These are phyloP conservation scores for Etheostoma cragini DNA, from an alignment of 2,113 vertebrate genomes.

Conservation along the genomic window DNA sequence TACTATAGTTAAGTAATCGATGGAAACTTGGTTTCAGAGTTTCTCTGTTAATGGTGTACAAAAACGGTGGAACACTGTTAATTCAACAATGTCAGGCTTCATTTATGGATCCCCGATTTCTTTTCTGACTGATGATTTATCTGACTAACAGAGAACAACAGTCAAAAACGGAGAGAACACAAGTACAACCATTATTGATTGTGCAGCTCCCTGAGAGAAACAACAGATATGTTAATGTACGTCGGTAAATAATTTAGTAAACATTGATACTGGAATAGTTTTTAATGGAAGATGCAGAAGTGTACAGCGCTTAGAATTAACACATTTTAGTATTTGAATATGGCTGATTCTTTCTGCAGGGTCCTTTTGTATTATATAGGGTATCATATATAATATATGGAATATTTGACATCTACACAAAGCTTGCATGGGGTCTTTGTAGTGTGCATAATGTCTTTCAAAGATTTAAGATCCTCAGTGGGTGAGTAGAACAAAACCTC, in stretches of 20 bases:
- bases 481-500: slow-evolving; percentile 44
- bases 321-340: slow-evolving; percentile 1
- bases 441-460: slow-evolving; percentile 37
- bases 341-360: not conserved
- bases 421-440: slow-evolving; percentile 31
- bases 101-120: slow-evolving; percentile 33
- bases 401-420: slow-evolving; percentile 46
- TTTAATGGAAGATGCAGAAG: slow-evolving; percentile 11
- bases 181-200: slow-evolving; percentile 51
- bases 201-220: slow-evolving; percentile 23
- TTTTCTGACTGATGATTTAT: slow-evolving; percentile 29
- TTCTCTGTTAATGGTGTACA: not conserved
- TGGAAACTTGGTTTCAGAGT: not conserved
- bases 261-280: slow-evolving; percentile 4
- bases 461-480: slow-evolving; percentile 57
- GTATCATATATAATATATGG: not conserved
- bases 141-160: slow-evolving; percentile 11
- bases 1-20: not conserved
- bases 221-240: slow-evolving; percentile 25
- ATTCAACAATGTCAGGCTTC: slow-evolving; percentile 18
- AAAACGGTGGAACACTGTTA: not conserved
- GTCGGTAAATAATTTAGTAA: slow-evolving; percentile 48
- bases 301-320: not conserved
- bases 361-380: slow-evolving; percentile 15
- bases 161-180: slow-evolving; percentile 20